Conservation (phyloP, 2,888 invertebrate species). For the Belgica antarctica region DNA sequence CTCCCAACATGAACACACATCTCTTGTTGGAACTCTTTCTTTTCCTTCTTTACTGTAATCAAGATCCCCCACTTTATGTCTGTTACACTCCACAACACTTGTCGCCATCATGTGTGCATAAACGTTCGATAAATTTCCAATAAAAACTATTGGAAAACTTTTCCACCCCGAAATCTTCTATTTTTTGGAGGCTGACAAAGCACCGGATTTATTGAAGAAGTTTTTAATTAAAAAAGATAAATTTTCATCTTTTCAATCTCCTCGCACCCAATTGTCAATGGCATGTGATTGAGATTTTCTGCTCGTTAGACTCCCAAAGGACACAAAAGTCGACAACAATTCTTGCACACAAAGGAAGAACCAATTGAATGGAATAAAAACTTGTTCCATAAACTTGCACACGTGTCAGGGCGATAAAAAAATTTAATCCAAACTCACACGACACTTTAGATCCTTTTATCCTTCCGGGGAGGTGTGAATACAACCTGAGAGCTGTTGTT, state of each 20-base stretch:
- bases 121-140: conserved; percentile 41
- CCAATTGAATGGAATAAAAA: neutral
- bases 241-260: no score
- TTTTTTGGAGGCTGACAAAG: conserved; percentile 24
- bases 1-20: conserved; percentile 26
- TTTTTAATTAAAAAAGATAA: conserved; percentile 40
- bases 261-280: no score
- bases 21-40: conserved; percentile 27
- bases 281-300: neutral
- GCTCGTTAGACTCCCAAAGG: neutral
- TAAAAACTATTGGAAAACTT: conserved; percentile 25
- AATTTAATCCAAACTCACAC: neutral
- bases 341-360: no score
- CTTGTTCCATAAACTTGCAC: neutral
- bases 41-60: neutral
- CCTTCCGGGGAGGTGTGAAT: no score
- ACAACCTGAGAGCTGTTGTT: no score
- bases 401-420: conserved; percentile 1
- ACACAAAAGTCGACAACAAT: neutral
- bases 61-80: conserved; percentile 25
- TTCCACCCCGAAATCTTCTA: neutral
- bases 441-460: no score
- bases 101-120: conserved; percentile 37
- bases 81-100: conserved; percentile 33
- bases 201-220: conserved; percentile 39